phyloP scores from a whole-genome alignment of 1,140 invertebrate genomes.

The Papilio machaon region DNA sequence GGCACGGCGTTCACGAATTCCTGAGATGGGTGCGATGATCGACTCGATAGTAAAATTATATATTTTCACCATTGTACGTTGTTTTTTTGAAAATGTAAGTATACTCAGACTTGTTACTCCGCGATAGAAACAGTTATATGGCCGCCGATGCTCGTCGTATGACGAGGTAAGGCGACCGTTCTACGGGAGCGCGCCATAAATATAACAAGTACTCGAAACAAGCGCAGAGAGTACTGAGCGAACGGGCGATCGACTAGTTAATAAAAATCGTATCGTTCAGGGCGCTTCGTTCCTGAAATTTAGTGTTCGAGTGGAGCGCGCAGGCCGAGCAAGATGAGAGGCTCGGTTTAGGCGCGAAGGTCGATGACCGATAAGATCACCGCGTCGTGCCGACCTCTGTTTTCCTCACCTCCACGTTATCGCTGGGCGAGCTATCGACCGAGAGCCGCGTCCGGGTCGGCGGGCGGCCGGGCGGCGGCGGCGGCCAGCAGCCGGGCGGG shows the following conservation, averaged over 20 bases:
- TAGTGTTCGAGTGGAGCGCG: constrained; percentile 55
- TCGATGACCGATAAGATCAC: constrained; percentile 78
- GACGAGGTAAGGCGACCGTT: background rate
- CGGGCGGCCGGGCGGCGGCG: constrained; percentile 29
- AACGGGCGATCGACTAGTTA: background rate
- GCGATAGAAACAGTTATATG: background rate
- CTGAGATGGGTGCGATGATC: background rate
- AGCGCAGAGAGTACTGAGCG: background rate
- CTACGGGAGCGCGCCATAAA: background rate
- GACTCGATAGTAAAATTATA: background rate
- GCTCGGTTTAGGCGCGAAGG: constrained; percentile 79
- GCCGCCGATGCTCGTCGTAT: background rate
- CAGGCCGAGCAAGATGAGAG: constrained; percentile 70
- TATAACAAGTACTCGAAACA: background rate
- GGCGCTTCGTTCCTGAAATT: constrained; percentile 53
- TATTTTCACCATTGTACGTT: background rate
- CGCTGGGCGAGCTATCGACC: constrained; percentile 55
- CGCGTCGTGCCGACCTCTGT: constrained; percentile 63
- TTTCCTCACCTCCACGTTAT: constrained; percentile 57
- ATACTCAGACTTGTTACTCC: background rate
- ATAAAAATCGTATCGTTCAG: constrained; percentile 38
- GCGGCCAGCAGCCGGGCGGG: constrained; percentile 5
- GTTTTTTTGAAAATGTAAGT: background rate
- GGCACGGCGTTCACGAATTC: constrained; percentile 1
- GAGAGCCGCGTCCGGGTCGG: constrained; percentile 43